Conservation (phyloP, 2,888 invertebrate species). For the Ormyrus rosae region DNA sequence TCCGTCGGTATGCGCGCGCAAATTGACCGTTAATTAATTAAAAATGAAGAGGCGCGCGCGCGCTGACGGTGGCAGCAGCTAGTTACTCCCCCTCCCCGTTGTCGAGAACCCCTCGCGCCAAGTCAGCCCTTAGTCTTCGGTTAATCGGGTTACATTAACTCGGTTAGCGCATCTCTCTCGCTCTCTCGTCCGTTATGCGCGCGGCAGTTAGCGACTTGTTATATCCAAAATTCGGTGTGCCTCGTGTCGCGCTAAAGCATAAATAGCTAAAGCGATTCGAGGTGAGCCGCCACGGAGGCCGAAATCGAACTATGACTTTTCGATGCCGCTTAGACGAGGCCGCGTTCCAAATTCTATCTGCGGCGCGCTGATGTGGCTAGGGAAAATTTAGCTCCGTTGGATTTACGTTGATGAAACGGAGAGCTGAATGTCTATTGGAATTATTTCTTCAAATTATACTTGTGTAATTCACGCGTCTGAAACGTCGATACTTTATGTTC, state of each 20-base stretch:
- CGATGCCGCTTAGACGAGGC: constrained; percentile 4
- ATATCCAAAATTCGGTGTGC: constrained; percentile 59
- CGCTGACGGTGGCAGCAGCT: constrained; percentile 61
- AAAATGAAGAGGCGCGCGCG: constrained; percentile 66
- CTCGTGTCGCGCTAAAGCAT: constrained; percentile 35
- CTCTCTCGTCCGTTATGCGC: constrained; percentile 60
- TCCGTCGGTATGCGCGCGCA: constrained; percentile 61
- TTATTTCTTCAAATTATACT: too few species aligned
- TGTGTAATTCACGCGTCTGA: too few species aligned
- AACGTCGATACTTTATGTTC: too few species aligned
- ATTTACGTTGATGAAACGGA: too few species aligned
- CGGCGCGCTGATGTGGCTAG: neutral
- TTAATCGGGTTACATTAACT: constrained; percentile 73
- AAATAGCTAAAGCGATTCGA: constrained; percentile 50
- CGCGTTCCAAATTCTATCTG: neutral
- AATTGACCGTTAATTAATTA: constrained; percentile 72
- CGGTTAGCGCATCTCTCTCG: constrained; percentile 65
- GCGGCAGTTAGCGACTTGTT: constrained; percentile 67
- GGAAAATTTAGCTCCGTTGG: too few species aligned
- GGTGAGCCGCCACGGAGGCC: neutral
- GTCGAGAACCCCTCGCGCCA: constrained; percentile 61
- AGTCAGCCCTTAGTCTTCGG: constrained; percentile 71
- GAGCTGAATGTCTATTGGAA: too few species aligned
- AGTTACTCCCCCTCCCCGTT: constrained; percentile 62
- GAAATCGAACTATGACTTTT: constrained; percentile 49